Conservation (phyloP, 2,113 vertebrate species). For the Tiliqua scincoides region DNA sequence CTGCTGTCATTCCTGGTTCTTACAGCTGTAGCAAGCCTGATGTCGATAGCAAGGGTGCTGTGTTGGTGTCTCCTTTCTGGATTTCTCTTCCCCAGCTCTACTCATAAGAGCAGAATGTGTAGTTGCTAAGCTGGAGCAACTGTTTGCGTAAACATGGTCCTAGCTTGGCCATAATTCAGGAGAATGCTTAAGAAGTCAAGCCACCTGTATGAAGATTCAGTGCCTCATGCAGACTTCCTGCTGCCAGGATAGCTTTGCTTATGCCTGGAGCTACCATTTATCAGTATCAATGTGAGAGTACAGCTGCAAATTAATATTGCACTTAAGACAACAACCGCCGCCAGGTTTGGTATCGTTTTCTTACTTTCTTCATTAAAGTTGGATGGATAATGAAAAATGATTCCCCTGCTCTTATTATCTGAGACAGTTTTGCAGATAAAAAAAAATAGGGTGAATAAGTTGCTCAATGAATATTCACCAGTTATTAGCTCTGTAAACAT, state of each 20-base stretch:
- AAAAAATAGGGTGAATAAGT: slow-evolving; percentile 39
- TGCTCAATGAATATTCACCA: slow-evolving; percentile 32
- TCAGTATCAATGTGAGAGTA: slow-evolving; percentile 23
- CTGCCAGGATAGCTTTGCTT: background rate
- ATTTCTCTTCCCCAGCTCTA: no score
- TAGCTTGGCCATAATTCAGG: background rate
- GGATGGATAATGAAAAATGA: slow-evolving; percentile 3
- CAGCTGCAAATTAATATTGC: background rate
- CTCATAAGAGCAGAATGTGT: background rate
- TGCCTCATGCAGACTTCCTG: background rate
- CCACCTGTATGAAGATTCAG: background rate
- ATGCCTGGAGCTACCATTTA: slow-evolving; percentile 9
- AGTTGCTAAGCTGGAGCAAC: background rate
- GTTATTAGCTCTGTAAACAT: slow-evolving; percentile 43
- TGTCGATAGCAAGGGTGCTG: no score
- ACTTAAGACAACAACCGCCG: background rate
- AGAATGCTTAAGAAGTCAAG: background rate
- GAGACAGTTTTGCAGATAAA: background rate
- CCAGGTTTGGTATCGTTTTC: background rate
- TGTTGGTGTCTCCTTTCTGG: no score
- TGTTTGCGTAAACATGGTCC: background rate
- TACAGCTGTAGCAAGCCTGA: no score
- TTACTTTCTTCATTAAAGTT: slow-evolving; percentile 36
- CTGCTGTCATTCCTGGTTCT: no score
- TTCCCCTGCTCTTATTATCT: slow-evolving; percentile 16